These are phyloP conservation scores for Psix sp. DNA, from an alignment of 1,140 invertebrate species.

Conservation along the genomic window DNA sequence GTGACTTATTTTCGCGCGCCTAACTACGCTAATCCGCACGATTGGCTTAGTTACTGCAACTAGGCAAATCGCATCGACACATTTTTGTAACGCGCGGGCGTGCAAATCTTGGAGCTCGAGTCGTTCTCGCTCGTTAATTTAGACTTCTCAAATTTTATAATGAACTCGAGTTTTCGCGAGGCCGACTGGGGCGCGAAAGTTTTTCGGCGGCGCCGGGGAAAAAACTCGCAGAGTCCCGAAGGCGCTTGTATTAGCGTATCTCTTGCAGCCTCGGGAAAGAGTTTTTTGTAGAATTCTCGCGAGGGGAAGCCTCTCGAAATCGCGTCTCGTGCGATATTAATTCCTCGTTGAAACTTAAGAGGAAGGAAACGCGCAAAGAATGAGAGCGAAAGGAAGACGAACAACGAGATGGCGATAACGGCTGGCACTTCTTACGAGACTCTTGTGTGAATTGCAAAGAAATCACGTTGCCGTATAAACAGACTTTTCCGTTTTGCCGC, in stretches of 20 bases:
- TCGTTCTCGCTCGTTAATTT: slow-evolving; percentile 37
- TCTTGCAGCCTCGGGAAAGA: slow-evolving; percentile 27
- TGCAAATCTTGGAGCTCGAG: slow-evolving; percentile 13
- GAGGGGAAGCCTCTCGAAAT: slow-evolving; percentile 23
- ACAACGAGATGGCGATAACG: slow-evolving; percentile 39
- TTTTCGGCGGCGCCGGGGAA: no score
- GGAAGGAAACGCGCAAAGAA: slow-evolving; percentile 41
- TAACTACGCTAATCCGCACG: slow-evolving; percentile 19
- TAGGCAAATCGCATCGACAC: neutral
- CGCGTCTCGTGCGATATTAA: slow-evolving; percentile 55
- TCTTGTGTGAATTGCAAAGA: slow-evolving; percentile 30
- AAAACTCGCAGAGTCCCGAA: no score
- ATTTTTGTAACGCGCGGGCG: slow-evolving; percentile 10
- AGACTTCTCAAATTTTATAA: slow-evolving; percentile 34
- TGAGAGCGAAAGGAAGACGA: slow-evolving; percentile 47
- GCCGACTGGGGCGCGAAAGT: slow-evolving; percentile 20
- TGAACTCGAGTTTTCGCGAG: slow-evolving; percentile 12
- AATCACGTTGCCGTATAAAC: slow-evolving; percentile 36
- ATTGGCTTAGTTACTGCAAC: slow-evolving; percentile 35
- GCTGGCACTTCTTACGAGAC: slow-evolving; percentile 25
- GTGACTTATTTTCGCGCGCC: neutral
- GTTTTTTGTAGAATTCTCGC: slow-evolving; percentile 42
- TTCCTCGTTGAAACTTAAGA: slow-evolving; percentile 56
- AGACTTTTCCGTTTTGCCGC: slow-evolving; percentile 7
- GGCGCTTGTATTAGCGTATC: slow-evolving; percentile 58